Evolutionary conservation across 2,888 invertebrate species (phyloP).

Genomic region (Chromoteleia sp.): DNA sequence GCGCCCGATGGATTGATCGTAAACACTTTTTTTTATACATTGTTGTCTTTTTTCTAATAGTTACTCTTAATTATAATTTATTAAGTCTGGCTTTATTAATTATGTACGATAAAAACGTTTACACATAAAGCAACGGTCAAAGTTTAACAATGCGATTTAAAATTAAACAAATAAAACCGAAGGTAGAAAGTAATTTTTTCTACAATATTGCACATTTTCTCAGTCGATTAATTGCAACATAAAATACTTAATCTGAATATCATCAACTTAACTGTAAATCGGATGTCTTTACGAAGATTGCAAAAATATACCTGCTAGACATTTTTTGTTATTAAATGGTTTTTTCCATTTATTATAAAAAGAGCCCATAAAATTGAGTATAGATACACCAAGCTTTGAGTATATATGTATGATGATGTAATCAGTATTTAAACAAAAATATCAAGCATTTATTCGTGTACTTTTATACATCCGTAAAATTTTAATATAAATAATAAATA

Average conservation of each 20-base stretch:
- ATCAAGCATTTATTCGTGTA: not conserved
- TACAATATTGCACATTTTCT: not conserved
- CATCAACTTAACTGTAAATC: slow-evolving; percentile 43
- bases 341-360: slow-evolving; percentile 5
- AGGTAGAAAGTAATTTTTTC: slow-evolving; percentile 21
- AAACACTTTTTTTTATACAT: slow-evolving; percentile 14
- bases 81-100: slow-evolving; percentile 29
- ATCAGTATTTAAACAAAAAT: not conserved
- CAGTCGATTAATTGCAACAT: slow-evolving; percentile 17
- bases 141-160: slow-evolving; percentile 11
- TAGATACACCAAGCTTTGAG: not conserved
- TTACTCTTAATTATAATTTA: slow-evolving; percentile 30
- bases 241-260: slow-evolving; percentile 33
- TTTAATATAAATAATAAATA: not conserved
- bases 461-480: not conserved
- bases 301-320: slow-evolving; percentile 38
- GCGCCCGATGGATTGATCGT: not conserved
- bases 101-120: slow-evolving; percentile 1
- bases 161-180: slow-evolving; percentile 24
- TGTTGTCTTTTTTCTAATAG: not conserved
- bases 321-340: slow-evolving; percentile 18
- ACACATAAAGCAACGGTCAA: slow-evolving; percentile 19
- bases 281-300: slow-evolving; percentile 2
- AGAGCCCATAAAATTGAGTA: not conserved
- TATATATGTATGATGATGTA: not conserved